phyloP scores from a whole-genome alignment of 1,140 invertebrate genomes.

The Bacillus rossius region DNA sequence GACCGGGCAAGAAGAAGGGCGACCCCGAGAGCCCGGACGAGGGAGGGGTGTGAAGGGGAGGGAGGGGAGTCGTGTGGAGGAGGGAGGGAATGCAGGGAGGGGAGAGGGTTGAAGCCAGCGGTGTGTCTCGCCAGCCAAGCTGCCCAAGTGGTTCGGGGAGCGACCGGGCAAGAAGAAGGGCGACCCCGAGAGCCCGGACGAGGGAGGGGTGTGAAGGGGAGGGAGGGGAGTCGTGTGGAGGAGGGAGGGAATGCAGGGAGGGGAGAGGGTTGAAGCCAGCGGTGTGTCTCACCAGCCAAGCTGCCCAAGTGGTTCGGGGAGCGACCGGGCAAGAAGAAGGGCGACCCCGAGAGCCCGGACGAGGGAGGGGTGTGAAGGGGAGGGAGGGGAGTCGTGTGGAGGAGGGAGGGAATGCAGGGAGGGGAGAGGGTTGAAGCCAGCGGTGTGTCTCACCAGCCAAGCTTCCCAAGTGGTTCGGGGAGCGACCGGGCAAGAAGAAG shows the following conservation, averaged over 20 bases:
- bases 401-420: too few species aligned
- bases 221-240: too few species aligned
- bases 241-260: too few species aligned
- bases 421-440: too few species aligned
- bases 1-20: slow-evolving; percentile 84
- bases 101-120: too few species aligned
- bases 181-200: slow-evolving; percentile 80
- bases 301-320: slow-evolving; percentile 93
- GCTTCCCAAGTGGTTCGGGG: slow-evolving; percentile 91
- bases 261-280: too few species aligned
- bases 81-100: too few species aligned
- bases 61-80: too few species aligned
- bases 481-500: slow-evolving; percentile 85
- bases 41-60: slow-evolving; percentile 75
- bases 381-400: too few species aligned
- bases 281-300: slow-evolving; percentile 53
- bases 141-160: slow-evolving; percentile 93
- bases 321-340: slow-evolving; percentile 84
- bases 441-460: slow-evolving; percentile 53
- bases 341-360: slow-evolving; percentile 80
- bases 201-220: slow-evolving; percentile 77
- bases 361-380: slow-evolving; percentile 80
- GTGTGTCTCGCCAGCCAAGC: slow-evolving; percentile 55
- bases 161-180: slow-evolving; percentile 86
- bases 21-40: slow-evolving; percentile 83